Evolutionary conservation across 2,113 vertebrate species (phyloP), one percentile per base, ranked within the genome.

Genomic region (Corvus cornix): DNA sequence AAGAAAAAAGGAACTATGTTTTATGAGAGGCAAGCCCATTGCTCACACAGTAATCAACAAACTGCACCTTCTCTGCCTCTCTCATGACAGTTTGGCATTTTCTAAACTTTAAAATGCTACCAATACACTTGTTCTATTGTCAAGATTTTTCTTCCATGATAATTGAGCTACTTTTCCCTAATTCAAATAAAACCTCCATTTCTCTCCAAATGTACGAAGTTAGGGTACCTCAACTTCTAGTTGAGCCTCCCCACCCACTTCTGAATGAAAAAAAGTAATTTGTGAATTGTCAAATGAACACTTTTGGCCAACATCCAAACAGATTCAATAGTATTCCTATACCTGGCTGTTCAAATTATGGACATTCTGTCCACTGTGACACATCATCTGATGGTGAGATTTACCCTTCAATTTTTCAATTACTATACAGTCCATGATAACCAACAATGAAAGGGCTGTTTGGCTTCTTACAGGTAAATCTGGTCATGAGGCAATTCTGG

Each of bases 221-320:
- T 52, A 24, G 5, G 6, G 49, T 37, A 73, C 2, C 15, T 81
- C 14, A 59, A 33, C 24, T 49, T 76, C 39, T 10, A 63, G 59
- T 7, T 53, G 69, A 35, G 27, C 2, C 5, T 10, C 1, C 4
- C 6, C 8, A 6, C 1, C 3, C 3, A 16, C 4, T 67, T 83
- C 22, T 37, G 39, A 76, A 73, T 5, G 0, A 27, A 53, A 74
- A 49, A 20, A 10, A 9, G 3, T 27, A 44, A 43, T 31, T 27
- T 37, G 12, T 46, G 7, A 85, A 30, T 52, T 56, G 33, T 59
- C 21, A 67, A 30, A 84, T 12, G 2, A 77, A 77, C 7, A 23
- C 14, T 79, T 87, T 28, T 31, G 39, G 44, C 5, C 26, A 87
- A 28, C 24, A 83, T 53, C 28, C 5, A 8, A 68, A 63, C 4